Base-by-base conservation (phyloP, 2,113 vertebrate species). In the Saguinus imperator region DNA sequence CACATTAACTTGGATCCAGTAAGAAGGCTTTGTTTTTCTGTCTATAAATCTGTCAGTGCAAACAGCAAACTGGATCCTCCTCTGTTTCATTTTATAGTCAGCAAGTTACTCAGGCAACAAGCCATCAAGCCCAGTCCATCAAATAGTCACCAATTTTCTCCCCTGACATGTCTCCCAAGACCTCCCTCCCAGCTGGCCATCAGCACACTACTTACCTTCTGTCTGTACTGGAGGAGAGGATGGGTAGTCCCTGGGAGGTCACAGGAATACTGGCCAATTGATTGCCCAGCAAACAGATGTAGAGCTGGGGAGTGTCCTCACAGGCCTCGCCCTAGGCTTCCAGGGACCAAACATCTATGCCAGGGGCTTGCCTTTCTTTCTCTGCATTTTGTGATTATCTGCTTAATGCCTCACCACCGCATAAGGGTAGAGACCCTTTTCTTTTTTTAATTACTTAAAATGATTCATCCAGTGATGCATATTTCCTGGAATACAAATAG, bases 101-200 rank as follows among this genome's bases (percentile, higher is more conserved):
- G 25, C 1, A 17, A 83, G 32, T 97, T 89, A 94, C 79, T 13
- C 48, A 84, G 70, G 96, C 0, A 95, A 83, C 37, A 18, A 64
- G 52, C 75, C 94, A 61, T 82, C 88, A 97, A 95, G 80, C 77
- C 84, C 27, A 87, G 68, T 75, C 85, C 94, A 91, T 82, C 58
- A 20, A 55, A 85, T 45, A 84, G 86, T 82, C 87, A 91, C 66
- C 70, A n/a, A 58, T 96, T 89, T 97, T 84, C 75, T 48, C 84
- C 57, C 91, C 66, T 87, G 97, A 98, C 96, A 66, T 80, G 83
- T 92, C 94, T 70, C 85, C 94, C 27, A 50, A 87, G 4, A 35
- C 70, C 45, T 85, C 35, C 29, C 77, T 87, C 27, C 87, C 58
- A 89, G 76, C 55, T 21, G 73, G 84, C 96, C 93, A 86, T 66